These are phyloP conservation scores for Brachionus koreanus DNA, from an alignment of 1,140 invertebrate genomes.

Conservation along the genomic window DNA sequence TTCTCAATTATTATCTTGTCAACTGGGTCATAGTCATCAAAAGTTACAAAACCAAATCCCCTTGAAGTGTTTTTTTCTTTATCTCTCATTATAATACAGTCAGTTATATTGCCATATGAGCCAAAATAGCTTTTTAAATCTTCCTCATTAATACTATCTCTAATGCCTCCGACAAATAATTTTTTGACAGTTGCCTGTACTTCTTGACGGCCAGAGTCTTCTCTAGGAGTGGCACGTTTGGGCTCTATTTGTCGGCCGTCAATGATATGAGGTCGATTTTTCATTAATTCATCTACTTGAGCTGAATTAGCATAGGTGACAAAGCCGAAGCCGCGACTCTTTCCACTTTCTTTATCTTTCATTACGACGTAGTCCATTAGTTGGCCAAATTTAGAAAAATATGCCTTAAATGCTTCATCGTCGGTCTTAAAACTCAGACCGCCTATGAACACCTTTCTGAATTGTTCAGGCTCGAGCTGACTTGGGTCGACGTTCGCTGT, in stretches of 20 bases:
- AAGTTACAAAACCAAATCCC: slow-evolving; percentile 90
- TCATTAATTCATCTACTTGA: slow-evolving; percentile 92
- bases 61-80: slow-evolving; percentile 80
- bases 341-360: slow-evolving; percentile 29
- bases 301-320: slow-evolving; percentile 84
- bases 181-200: slow-evolving; percentile 90
- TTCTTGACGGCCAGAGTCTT: slow-evolving; percentile 83
- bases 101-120: slow-evolving; percentile 68
- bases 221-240: slow-evolving; percentile 86
- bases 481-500: no score
- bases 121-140: slow-evolving; percentile 82
- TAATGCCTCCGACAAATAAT: slow-evolving; percentile 85
- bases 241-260: slow-evolving; percentile 86
- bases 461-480: slow-evolving; percentile 30
- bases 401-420: slow-evolving; percentile 15
- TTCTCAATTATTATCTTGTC: slow-evolving; percentile 53
- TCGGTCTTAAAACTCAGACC: slow-evolving; percentile 37
- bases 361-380: slow-evolving; percentile 42
- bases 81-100: slow-evolving; percentile 65
- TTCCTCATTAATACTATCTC: slow-evolving; percentile 50
- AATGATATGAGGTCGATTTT: slow-evolving; percentile 73
- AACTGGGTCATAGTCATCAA: slow-evolving; percentile 67
- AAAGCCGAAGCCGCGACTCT: slow-evolving; percentile 74
- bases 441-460: slow-evolving; percentile 44
- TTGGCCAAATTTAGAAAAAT: slow-evolving; percentile 40